Percentiles rank a stretch among this genome's conserved stretches.
Evolutionary conservation across 1,140 invertebrate genomes (phyloP).

Genomic region (Diploscapter pachys): DNA sequence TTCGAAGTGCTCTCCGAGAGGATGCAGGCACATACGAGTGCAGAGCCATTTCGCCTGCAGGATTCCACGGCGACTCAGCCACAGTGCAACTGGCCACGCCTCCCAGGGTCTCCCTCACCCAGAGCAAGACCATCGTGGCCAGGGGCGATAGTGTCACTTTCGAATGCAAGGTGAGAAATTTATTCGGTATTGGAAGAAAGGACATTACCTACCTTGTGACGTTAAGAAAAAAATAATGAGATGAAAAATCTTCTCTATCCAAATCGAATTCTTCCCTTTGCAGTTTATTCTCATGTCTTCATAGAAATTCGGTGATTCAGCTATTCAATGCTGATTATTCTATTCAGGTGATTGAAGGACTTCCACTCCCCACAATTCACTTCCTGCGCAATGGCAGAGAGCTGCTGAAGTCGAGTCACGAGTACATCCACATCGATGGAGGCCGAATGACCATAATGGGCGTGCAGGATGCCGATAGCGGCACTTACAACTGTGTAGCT

Average conservation of each 20-base stretch:
- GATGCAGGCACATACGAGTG: conserved; percentile 64
- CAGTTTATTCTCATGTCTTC: too few relatives aligned
- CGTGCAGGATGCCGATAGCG: conserved; percentile 54
- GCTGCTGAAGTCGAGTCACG: conserved; percentile 22
- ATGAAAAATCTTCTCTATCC: too few relatives aligned
- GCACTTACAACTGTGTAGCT: conserved; percentile 62
- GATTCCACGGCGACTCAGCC: conserved; percentile 53
- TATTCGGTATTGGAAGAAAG: background rate
- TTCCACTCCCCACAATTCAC: conserved; percentile 60
- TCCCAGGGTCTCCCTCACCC: conserved; percentile 60
- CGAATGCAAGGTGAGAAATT: conserved; percentile 39
- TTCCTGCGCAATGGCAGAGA: conserved; percentile 61
- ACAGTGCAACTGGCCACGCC: conserved; percentile 48
- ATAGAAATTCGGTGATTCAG: too few relatives aligned
- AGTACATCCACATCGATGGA: conserved; percentile 26
- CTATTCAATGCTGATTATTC: background rate
- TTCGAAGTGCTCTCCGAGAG: conserved; percentile 48
- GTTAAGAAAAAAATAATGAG: too few relatives aligned
- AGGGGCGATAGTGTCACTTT: conserved; percentile 45
- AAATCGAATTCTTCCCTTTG: too few relatives aligned
- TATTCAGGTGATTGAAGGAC: conserved; percentile 58
- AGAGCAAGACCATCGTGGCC: conserved; percentile 58
- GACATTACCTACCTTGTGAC: too few relatives aligned
- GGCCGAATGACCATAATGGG: conserved; percentile 33
- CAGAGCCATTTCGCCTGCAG: conserved; percentile 63